Evolutionary conservation across 2,113 vertebrate genomes (phyloP).

Genomic region (Malurus alboscapulatus): DNA sequence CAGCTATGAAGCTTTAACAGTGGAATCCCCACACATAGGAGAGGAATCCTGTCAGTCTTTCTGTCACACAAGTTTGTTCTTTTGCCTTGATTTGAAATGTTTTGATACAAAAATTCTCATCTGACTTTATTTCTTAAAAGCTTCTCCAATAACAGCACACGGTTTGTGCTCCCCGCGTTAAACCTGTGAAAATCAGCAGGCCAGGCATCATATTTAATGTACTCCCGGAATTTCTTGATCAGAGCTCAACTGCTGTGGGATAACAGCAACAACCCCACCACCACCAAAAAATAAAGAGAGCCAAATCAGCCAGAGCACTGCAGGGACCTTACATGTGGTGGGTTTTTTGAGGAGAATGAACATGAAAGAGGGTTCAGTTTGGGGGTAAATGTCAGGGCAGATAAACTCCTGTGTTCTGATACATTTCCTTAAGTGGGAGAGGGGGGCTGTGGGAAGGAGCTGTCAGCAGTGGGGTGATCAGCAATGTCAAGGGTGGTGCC

Average conservation of each 20-base stretch:
- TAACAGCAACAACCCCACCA: not conserved
- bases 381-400: constrained; percentile 75
- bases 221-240: constrained; percentile 15
- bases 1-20: not conserved
- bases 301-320: constrained; percentile 61
- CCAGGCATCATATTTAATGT: not conserved
- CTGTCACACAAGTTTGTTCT: not conserved
- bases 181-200: not conserved
- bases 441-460: constrained; percentile 74
- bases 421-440: constrained; percentile 74
- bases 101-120: not conserved
- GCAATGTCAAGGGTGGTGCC: constrained; percentile 68
- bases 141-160: not conserved
- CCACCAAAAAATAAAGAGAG: constrained; percentile 52
- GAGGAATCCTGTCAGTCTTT: not conserved
- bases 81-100: not conserved
- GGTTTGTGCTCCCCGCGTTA: not conserved
- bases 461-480: constrained; percentile 61
- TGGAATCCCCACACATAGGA: not conserved
- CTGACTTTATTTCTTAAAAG: not conserved
- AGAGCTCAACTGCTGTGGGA: constrained; percentile 33
- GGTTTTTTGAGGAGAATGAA: constrained; percentile 76
- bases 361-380: constrained; percentile 78
- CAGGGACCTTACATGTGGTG: constrained; percentile 68
- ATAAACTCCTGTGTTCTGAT: constrained; percentile 78